Conservation (phyloP, 2,797 vertebrate species). For the Microctenopoma lineatum region DNA sequence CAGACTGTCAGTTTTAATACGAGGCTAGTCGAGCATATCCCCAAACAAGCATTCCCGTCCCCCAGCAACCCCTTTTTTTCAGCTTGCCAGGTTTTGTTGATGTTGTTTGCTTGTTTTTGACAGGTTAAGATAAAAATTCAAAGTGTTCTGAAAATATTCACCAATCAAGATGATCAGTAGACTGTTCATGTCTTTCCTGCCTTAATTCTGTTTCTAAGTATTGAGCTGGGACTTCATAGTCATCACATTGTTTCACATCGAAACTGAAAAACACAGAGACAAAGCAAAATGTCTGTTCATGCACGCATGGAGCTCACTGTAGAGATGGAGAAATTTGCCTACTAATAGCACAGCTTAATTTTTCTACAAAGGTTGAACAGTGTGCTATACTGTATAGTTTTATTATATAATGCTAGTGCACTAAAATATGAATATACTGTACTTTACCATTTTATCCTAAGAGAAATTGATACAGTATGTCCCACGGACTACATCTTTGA, state of each 20-base stretch:
- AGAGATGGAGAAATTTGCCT: slow-evolving; percentile 14
- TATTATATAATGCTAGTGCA: no score
- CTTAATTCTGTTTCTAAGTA: slow-evolving; percentile 40
- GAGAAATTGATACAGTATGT: no score
- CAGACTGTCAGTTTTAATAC: slow-evolving; percentile 35
- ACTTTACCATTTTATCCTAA: no score
- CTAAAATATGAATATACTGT: neutral
- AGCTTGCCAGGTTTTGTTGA: slow-evolving; percentile 4
- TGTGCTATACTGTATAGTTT: no score
- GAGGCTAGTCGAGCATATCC: slow-evolving; percentile 18
- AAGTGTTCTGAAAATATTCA: slow-evolving; percentile 15
- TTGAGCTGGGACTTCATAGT: slow-evolving; percentile 33
- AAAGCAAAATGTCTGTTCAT: slow-evolving; percentile 28
- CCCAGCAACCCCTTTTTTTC: slow-evolving; percentile 5
- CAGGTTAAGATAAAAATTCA: slow-evolving; percentile 10
- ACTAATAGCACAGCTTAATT: slow-evolving; percentile 7
- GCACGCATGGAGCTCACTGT: slow-evolving; percentile 1
- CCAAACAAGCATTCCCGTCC: slow-evolving; percentile 1
- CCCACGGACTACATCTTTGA: neutral
- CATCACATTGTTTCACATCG: slow-evolving; percentile 28
- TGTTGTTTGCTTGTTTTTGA: neutral
- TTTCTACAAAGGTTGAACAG: slow-evolving; percentile 1
- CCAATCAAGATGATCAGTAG: slow-evolving; percentile 24
- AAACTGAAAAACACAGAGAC: slow-evolving; percentile 12
- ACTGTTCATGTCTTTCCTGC: slow-evolving; percentile 26